A percentile compares a stretch with the other conserved stretches of the same genome.
Conservation (phyloP, 2,797 vertebrate genomes). For the Acropternis orthonyx region DNA sequence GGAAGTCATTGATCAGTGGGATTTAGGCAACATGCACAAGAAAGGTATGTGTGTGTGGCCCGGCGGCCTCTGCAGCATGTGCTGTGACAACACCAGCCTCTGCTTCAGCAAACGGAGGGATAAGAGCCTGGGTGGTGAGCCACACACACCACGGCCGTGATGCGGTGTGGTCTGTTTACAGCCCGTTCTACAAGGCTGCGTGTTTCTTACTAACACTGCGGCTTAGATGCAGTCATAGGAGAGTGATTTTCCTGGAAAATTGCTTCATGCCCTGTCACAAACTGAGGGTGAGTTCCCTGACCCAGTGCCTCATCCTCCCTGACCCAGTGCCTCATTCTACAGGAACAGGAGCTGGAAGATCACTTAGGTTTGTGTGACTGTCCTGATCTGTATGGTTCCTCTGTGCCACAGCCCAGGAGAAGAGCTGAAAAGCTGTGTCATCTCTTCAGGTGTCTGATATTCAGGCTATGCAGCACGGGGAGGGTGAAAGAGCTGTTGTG, state of each 20-base stretch:
- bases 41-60: constrained; percentile 38
- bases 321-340: constrained; percentile 5
- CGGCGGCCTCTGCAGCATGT: not conserved
- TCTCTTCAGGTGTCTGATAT: not conserved
- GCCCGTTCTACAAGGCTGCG: not conserved
- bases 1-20: constrained; percentile 65
- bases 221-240: constrained; percentile 44
- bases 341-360: not conserved
- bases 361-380: not conserved
- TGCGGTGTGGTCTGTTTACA: constrained; percentile 3
- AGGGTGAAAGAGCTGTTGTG: not conserved
- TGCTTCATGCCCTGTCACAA: constrained; percentile 1
- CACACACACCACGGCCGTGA: not conserved
- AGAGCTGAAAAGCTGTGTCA: not conserved
- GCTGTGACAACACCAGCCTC: not conserved
- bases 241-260: constrained; percentile 45
- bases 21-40: constrained; percentile 10
- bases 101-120: constrained; percentile 8
- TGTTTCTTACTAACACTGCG: not conserved
- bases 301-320: not conserved
- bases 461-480: rapidly evolving
- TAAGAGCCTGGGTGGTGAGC: constrained; percentile 30
- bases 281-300: not conserved
- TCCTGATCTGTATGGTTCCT: not conserved
- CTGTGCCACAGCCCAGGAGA: not conserved